These are phyloP conservation scores for Herpailurus yagouaroundi DNA, from an alignment of 2,113 vertebrate species.

Conservation along the genomic window DNA sequence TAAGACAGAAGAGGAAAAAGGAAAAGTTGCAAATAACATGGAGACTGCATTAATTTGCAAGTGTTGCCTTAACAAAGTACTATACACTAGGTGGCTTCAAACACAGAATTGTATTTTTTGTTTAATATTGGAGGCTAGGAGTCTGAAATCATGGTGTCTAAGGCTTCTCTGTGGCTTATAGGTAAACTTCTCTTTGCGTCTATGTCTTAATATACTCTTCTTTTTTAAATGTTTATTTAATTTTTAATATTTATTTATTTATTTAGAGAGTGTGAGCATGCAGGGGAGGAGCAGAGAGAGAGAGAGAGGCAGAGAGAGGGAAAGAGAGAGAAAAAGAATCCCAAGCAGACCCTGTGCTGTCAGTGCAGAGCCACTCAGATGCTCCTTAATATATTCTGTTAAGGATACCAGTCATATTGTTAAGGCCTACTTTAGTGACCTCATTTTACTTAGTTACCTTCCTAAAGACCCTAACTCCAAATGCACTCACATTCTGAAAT, in stretches of 20 bases:
- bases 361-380: too few relatives aligned
- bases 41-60: neutral
- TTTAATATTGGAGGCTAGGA: neutral
- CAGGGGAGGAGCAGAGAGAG: too few relatives aligned
- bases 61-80: neutral
- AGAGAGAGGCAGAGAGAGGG: too few relatives aligned
- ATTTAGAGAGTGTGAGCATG: too few relatives aligned
- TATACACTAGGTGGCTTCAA: neutral
- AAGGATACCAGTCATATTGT: neutral
- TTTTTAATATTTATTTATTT: too few relatives aligned
- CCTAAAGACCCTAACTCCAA: neutral
- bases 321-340: too few relatives aligned
- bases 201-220: neutral
- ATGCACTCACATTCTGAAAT: neutral
- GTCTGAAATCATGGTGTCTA: neutral
- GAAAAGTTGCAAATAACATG: neutral
- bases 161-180: neutral
- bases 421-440: neutral
- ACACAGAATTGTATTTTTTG: neutral
- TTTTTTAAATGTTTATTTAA: too few relatives aligned
- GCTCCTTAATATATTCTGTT: neutral
- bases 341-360: too few relatives aligned
- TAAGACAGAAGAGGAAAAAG: neutral
- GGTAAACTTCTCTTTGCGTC: neutral
- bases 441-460: neutral